Percentiles rank a stretch among this genome's conserved stretches.
Conservation (phyloP, 2,797 vertebrate species). For the Danio aesculapii region DNA sequence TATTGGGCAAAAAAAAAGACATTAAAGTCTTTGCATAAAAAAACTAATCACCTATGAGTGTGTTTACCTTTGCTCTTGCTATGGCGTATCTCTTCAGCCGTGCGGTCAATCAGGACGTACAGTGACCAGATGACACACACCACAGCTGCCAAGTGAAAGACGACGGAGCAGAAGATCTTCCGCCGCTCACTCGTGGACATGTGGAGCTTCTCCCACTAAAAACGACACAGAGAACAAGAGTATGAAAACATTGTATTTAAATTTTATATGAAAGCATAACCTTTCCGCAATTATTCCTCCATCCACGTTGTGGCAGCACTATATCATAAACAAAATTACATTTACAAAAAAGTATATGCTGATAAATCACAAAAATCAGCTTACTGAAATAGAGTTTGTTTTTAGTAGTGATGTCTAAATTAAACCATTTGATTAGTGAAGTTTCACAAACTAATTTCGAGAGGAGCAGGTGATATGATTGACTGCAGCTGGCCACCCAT, state of each 20-base stretch:
- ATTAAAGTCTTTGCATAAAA: background rate
- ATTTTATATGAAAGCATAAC: background rate
- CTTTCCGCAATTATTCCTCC: background rate
- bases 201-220: slow-evolving; percentile 96
- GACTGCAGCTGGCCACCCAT: no score
- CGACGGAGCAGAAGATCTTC: slow-evolving; percentile 94
- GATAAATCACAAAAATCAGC: no score
- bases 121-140: slow-evolving; percentile 94
- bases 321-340: background rate
- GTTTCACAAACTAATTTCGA: no score
- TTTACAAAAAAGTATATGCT: no score
- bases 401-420: no score
- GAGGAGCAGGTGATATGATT: no score
- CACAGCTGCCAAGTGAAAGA: slow-evolving; percentile 93
- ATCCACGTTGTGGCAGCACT: slow-evolving; percentile 33
- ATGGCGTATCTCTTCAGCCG: slow-evolving; percentile 90
- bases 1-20: background rate
- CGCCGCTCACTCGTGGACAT: slow-evolving; percentile 93
- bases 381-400: no score
- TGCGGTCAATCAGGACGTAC: slow-evolving; percentile 90
- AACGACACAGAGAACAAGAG: background rate
- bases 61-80: slow-evolving; percentile 86
- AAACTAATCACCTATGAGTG: background rate
- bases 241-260: no score
- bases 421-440: no score